These are phyloP conservation scores for Abrostola tripartita DNA, from an alignment of 2,888 invertebrate species.

Conservation along the genomic window DNA sequence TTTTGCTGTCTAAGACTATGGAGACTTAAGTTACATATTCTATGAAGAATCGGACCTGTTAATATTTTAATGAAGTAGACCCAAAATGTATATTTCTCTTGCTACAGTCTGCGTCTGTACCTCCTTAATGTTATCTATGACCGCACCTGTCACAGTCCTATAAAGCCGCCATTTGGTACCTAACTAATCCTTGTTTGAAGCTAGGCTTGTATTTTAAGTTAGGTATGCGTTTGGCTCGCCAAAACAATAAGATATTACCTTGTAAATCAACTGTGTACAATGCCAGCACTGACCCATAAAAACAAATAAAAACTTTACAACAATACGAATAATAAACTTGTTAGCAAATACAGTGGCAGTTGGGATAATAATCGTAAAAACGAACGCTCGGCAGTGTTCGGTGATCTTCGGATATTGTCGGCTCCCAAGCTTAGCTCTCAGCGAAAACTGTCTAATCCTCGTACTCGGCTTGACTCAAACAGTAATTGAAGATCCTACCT, in stretches of 20 bases:
- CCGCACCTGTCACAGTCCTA: too few species aligned
- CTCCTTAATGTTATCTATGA: too few species aligned
- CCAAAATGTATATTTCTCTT: too few species aligned
- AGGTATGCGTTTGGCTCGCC: too few species aligned
- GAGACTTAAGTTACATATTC: background rate
- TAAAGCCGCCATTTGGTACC: too few species aligned
- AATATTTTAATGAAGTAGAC: too few species aligned
- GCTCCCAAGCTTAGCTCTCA: background rate
- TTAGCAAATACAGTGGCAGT: slow-evolving; percentile 9
- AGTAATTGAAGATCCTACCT: slow-evolving; percentile 45
- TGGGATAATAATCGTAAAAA: slow-evolving; percentile 36
- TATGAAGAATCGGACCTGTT: too few species aligned
- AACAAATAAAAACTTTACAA: slow-evolving; percentile 2
- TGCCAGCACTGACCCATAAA: background rate
- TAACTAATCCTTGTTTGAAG: too few species aligned
- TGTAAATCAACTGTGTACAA: background rate
- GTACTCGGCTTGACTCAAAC: slow-evolving; percentile 1
- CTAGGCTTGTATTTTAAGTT: too few species aligned
- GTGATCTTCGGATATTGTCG: slow-evolving; percentile 24
- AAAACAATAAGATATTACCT: background rate
- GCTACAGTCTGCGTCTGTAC: too few species aligned
- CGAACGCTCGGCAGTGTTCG: slow-evolving; percentile 26
- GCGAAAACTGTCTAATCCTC: slow-evolving; percentile 18
- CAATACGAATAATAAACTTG: slow-evolving; percentile 13
- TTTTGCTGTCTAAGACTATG: slow-evolving; percentile 13